Evolutionary conservation across 1,140 invertebrate species (phyloP), one percentile per base, ranked within the genome.

Genomic region (Philotrypesis tridentata): DNA sequence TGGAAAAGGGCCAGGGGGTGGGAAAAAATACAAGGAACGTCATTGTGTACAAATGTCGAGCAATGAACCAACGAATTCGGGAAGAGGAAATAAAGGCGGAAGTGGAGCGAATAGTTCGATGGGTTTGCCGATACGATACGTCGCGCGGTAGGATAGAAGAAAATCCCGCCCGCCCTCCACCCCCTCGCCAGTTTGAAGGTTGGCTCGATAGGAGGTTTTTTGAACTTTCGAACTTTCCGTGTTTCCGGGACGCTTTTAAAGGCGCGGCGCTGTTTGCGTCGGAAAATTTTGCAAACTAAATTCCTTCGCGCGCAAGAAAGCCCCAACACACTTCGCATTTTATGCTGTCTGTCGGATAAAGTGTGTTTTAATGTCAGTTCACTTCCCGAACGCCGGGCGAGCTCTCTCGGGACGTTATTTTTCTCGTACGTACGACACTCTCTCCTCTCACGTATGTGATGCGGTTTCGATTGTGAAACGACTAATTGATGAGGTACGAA

Each of bases 31-130:
- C 83, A 79, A 84, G 84, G 61, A 79, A 84, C 48, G 78, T 84
- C 75, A 82, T 84, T 86, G 86, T 88, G 88, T 89, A 89, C 87
- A 88, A 89, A 89, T 87, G 86, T 87, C 82, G 85, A 85, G 86
- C 91, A 93, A 86, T 95, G 94, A 85, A 94, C 93, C 60, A 90
- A 93, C 77, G 93, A 95, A 87, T 95, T 95, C 82, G 92, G 92
- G 85, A 91, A 91, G 85, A 90, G 93, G 85, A 92, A 94, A 90
- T 91, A 93, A 81, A 91, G 90, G 77, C 87, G 87, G 86, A 89
- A 90, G 86, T 84, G 85, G 86, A 89, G 87, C 86, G 88, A 88
- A 89, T 86, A 88, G 87, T 86, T 87, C 85, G 85, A 87, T 88
- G 79, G 85, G 84, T 88, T 89, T 87, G 83, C 85, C 88, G 87